These are phyloP conservation scores for Chelmon rostratus DNA, from an alignment of 2,797 vertebrate species.

Conservation along the genomic window DNA sequence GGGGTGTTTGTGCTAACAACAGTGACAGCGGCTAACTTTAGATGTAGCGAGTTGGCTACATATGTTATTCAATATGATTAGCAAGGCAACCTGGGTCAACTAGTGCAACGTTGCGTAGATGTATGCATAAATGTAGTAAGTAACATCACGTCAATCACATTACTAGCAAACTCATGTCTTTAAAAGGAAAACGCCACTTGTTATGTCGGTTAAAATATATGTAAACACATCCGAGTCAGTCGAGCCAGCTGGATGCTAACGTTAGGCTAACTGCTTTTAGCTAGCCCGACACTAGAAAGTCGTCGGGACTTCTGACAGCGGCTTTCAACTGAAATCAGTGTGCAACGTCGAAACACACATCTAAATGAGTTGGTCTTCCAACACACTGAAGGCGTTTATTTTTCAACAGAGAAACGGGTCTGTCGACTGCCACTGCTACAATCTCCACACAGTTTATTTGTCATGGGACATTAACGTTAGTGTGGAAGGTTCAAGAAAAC, in stretches of 20 bases:
- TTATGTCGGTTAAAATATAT: conserved; percentile 23
- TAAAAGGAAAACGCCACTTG: conserved; percentile 10
- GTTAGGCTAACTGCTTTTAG: conserved; percentile 36
- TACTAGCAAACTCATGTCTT: background rate
- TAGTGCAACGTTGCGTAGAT: accelerated
- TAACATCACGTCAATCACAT: background rate
- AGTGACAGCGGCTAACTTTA: conserved; percentile 55
- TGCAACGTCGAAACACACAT: conserved; percentile 8
- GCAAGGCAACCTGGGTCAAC: background rate
- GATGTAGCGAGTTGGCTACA: conserved; percentile 45
- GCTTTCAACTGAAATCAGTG: conserved; percentile 43
- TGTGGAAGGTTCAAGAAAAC: conserved; percentile 58
- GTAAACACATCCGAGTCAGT: conserved; percentile 65
- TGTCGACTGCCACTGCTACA: accelerated
- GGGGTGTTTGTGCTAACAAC: conserved; percentile 42
- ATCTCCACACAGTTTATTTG: background rate
- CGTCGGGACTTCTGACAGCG: conserved; percentile 70
- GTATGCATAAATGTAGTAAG: background rate
- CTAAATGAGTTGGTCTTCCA: background rate
- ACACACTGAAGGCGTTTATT: background rate
- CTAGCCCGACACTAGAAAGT: conserved; percentile 43
- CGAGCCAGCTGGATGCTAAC: conserved; percentile 46
- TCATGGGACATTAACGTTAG: conserved; percentile 13
- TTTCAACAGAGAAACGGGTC: background rate
- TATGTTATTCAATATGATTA: conserved; percentile 11